These are phyloP conservation scores for Tympanuchus pallidicinctus DNA, from an alignment of 2,113 vertebrate species.

Conservation along the genomic window DNA sequence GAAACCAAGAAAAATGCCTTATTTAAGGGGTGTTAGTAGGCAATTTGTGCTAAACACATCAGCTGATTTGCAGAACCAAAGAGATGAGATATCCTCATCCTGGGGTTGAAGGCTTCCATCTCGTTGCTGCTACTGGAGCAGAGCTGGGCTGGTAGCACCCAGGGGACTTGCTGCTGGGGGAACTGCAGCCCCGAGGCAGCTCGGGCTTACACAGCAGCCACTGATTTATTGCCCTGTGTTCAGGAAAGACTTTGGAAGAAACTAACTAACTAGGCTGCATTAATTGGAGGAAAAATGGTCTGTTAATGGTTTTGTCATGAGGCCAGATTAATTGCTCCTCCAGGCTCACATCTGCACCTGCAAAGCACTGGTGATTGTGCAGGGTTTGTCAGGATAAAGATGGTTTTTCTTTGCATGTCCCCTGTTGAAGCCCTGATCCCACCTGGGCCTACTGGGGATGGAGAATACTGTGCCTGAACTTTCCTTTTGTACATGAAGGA, in stretches of 20 bases:
- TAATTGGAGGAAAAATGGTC: neutral
- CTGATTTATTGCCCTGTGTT: neutral
- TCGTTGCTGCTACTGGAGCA: neutral
- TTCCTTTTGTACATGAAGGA: neutral
- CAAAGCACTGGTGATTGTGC: neutral
- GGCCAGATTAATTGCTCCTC: neutral
- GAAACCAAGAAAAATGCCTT: neutral
- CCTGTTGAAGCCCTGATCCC: neutral
- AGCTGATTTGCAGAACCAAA: neutral
- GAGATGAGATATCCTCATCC: neutral
- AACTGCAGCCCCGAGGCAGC: neutral
- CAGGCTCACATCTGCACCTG: neutral
- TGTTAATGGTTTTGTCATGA: neutral
- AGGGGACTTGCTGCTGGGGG: neutral
- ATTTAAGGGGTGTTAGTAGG: neutral
- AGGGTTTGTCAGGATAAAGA: neutral
- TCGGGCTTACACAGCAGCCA: neutral
- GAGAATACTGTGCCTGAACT: neutral
- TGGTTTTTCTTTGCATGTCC: neutral
- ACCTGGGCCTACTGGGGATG: neutral
- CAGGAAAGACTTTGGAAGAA: neutral
- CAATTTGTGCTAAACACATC: neutral
- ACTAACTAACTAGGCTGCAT: neutral
- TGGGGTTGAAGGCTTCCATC: neutral
- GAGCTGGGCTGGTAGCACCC: neutral